A percentile compares a stretch with the other conserved stretches of the same genome.
These are phyloP conservation scores for Drosophila engyochracea DNA, from an alignment of 2,888 invertebrate species.

Conservation along the genomic window DNA sequence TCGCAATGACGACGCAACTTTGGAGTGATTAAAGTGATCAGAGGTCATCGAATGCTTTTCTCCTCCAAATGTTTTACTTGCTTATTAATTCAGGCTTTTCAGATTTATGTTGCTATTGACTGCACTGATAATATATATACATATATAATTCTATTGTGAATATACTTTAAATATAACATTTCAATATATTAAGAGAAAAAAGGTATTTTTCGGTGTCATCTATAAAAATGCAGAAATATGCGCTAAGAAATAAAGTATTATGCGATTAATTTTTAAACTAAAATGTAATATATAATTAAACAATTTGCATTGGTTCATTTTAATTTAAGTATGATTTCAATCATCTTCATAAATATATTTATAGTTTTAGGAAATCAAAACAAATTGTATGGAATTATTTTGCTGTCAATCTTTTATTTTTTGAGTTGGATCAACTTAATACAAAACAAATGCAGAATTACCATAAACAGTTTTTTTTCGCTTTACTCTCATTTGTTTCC, in stretches of 20 bases:
- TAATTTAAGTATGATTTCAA: neutral
- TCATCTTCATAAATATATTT: neutral
- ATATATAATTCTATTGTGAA: neutral
- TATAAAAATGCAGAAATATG: neutral
- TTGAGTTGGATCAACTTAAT: neutral
- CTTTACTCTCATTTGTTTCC: neutral
- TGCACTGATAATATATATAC: neutral
- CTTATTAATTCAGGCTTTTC: neutral
- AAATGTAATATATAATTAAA: neutral
- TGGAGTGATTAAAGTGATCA: neutral
- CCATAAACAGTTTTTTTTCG: neutral
- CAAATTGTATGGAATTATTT: too few species aligned
- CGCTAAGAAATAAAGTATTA: too few species aligned
- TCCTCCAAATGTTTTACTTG: neutral
- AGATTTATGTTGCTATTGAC: neutral
- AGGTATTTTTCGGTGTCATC: neutral
- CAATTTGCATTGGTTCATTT: neutral
- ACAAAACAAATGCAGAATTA: neutral
- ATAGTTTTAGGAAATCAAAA: too few species aligned
- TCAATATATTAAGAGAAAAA: neutral
- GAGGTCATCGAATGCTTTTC: neutral
- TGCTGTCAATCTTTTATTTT: too few species aligned
- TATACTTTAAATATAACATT: neutral
- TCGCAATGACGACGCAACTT: conserved; percentile 2
- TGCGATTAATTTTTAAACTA: neutral